Evolutionary conservation across 1,140 invertebrate species (phyloP), one percentile per base, ranked within the genome.

Genomic region (Drosophila nigromelanica): DNA sequence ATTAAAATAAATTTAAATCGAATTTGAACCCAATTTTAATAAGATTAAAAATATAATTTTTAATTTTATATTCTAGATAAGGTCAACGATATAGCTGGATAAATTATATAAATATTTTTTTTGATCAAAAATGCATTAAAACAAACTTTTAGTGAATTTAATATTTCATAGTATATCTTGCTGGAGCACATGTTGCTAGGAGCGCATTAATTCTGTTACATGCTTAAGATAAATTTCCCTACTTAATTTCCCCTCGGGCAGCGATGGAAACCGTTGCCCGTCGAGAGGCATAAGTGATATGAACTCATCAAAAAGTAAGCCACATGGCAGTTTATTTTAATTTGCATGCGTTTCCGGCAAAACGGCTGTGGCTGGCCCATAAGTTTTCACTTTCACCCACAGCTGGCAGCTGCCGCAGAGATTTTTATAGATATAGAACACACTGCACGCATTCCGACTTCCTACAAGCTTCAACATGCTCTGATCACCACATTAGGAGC

Each of bases 311-410:
- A 64, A 48, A 63, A 48, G 24, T 27, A 24, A 68, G 37, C 24
- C 60, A 66, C 64, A 73, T 67, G 63, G 43, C 47, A 37, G 37
- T 80, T 74, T 80, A 74, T 86, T 80, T 83, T 12, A 62, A 66
- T 76, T 63, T 73, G 70, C 67, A 73, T 80, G 56, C 63, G 63
- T 39, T 85, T 86, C 80, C 81, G 80, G 68, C 76, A 71, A 63
- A 79, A 35, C 24, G 60, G 68, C 55, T 42, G 24, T 18, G 14
- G 21, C 56, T 76, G 60, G 70, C 58, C 66, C 51, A 47, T 62
- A 80, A 75, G 73, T 76, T 80, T 80, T 76, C 51, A 76, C 73
- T 85, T 73, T 80, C 60, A 76, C 76, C 63, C 67, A 76, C 67
- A 73, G 59, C 42, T 48, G 68, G 62, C 80, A 85, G 78, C 80